Conservation (phyloP, 2,888 invertebrate genomes). For the Andrena minutula region DNA sequence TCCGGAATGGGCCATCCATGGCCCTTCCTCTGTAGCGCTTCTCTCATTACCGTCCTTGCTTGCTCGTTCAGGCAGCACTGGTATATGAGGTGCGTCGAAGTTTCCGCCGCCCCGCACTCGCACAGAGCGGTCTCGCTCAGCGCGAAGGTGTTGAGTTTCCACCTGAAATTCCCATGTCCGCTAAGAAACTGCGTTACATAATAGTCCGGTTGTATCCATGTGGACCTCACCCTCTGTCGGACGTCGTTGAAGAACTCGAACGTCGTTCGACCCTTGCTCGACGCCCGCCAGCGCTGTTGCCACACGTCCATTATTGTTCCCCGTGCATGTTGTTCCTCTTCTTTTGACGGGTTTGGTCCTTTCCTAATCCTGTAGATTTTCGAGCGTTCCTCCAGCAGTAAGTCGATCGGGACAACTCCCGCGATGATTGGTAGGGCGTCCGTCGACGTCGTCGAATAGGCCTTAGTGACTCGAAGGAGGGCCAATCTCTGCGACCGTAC, state of each 20-base stretch:
- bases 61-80: neutral
- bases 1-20: neutral
- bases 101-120: neutral
- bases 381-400: neutral
- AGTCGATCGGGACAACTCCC: neutral
- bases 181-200: conserved; percentile 2
- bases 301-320: neutral
- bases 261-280: neutral
- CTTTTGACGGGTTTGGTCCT: neutral
- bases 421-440: neutral
- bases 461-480: neutral
- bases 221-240: no score
- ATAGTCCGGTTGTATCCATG: neutral
- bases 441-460: neutral
- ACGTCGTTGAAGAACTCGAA: conserved; percentile 1
- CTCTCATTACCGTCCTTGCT: neutral
- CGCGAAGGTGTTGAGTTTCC: neutral
- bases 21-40: neutral
- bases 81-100: neutral
- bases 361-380: neutral
- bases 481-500: no score
- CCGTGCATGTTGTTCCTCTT: neutral
- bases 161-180: neutral
- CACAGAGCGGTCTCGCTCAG: neutral
- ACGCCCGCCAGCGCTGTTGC: neutral